A percentile compares a stretch with the other conserved stretches of the same genome.
These are phyloP conservation scores for Didymodactylos carnosus DNA, from an alignment of 2,888 invertebrate species.

Conservation along the genomic window DNA sequence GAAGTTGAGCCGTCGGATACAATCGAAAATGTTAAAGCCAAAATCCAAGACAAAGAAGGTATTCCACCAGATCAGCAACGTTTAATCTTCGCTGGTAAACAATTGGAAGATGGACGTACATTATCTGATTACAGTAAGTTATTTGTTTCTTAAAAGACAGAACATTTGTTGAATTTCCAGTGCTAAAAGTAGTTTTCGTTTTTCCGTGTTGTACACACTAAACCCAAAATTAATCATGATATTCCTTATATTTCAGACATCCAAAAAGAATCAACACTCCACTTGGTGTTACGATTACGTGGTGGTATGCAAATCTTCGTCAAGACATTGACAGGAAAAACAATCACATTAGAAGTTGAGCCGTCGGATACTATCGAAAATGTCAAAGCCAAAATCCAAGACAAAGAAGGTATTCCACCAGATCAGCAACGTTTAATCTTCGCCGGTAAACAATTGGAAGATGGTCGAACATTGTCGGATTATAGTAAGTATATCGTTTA, in stretches of 20 bases:
- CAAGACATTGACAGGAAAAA: constrained; percentile 16
- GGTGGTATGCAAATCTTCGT: constrained; percentile 53
- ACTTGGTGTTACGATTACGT: constrained; percentile 62
- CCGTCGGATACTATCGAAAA: constrained; percentile 71
- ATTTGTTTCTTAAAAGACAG: no score
- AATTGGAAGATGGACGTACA: constrained; percentile 44
- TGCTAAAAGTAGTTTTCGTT: no score
- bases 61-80: constrained; percentile 75
- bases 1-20: constrained; percentile 42
- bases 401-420: constrained; percentile 22
- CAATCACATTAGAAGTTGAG: constrained; percentile 36
- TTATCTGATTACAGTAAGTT: constrained; percentile 45
- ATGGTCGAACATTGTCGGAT: constrained; percentile 43
- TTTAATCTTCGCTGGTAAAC: constrained; percentile 47
- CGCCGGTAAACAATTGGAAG: constrained; percentile 37
- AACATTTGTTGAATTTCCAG: no score
- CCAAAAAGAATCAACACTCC: constrained; percentile 57
- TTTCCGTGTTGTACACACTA: no score
- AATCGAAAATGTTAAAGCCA: constrained; percentile 38
- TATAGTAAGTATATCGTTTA: no score
- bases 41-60: constrained; percentile 69
- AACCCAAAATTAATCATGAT: no score
- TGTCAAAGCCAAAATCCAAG: constrained; percentile 44
- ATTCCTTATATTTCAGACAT: no score
- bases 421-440: constrained; percentile 26